Conservation (phyloP, 2,888 invertebrate species). For the Tetragonula carbonaria region DNA sequence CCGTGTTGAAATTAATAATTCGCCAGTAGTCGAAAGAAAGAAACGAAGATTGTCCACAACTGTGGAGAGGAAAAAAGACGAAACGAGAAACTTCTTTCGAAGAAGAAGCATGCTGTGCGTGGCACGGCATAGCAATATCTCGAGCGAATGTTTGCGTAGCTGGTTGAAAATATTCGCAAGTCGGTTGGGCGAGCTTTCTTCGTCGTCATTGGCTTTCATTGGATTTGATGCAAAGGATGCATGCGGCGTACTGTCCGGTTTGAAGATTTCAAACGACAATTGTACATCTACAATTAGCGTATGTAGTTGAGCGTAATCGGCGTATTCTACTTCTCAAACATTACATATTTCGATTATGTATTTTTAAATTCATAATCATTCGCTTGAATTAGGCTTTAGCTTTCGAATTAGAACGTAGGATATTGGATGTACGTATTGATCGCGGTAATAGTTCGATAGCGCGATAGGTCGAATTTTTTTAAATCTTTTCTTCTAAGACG, state of each 20-base stretch:
- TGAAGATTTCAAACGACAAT: background rate
- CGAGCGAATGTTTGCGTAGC: background rate
- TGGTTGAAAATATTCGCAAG: background rate
- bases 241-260: too few relatives aligned
- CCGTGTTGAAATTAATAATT: too few relatives aligned
- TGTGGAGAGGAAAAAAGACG: too few relatives aligned
- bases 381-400: background rate
- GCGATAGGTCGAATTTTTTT: background rate
- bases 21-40: too few relatives aligned
- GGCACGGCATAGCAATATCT: background rate
- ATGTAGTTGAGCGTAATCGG: background rate
- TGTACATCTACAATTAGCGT: background rate
- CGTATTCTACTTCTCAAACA: background rate
- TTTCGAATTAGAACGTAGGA: background rate
- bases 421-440: background rate
- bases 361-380: background rate
- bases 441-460: background rate
- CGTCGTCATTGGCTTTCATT: too few relatives aligned
- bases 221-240: too few relatives aligned
- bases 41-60: too few relatives aligned
- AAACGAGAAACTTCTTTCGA: too few relatives aligned
- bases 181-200: too few relatives aligned
- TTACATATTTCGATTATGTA: background rate
- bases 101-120: too few relatives aligned
- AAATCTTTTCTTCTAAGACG: background rate